Percentiles rank a stretch among this genome's conserved stretches.
Evolutionary conservation across 2,797 vertebrate genomes (phyloP).

Genomic region (Hybognathus amarus): DNA sequence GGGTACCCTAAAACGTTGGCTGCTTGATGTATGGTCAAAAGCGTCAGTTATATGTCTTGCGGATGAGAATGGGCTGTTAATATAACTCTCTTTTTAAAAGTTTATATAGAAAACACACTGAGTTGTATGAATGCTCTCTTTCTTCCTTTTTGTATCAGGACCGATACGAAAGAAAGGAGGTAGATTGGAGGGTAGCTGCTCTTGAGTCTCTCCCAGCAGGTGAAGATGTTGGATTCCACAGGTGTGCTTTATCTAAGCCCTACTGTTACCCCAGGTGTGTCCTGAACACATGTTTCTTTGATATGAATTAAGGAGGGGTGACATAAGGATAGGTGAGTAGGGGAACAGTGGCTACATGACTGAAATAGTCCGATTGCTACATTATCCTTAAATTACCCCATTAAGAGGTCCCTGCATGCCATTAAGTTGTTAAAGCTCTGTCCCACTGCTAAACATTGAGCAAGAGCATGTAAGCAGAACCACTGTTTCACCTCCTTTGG

Average conservation of each 20-base stretch:
- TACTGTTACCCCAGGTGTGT: constrained; percentile 61
- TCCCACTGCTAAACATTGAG: constrained; percentile 12
- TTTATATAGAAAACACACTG: not conserved
- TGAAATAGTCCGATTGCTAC: not conserved
- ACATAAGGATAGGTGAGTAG: constrained; percentile 45
- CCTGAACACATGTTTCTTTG: constrained; percentile 46
- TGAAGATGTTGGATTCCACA: constrained; percentile 55
- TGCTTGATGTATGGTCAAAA: too few species aligned
- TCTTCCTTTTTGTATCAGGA: not conserved
- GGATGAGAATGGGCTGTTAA: too few species aligned
- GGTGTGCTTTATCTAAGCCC: constrained; percentile 55
- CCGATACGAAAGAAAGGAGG: not conserved
- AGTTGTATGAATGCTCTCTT: not conserved
- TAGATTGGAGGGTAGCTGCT: constrained; percentile 12
- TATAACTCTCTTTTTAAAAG: not conserved
- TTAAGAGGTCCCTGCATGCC: not conserved
- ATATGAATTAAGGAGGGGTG: constrained; percentile 48
- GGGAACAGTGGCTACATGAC: constrained; percentile 15
- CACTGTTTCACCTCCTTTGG: constrained; percentile 7
- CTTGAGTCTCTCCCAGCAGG: constrained; percentile 33
- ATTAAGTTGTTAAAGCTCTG: constrained; percentile 25
- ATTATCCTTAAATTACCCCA: constrained; percentile 40
- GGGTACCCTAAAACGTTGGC: too few species aligned
- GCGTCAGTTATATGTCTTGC: too few species aligned
- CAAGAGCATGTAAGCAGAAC: constrained; percentile 7